Conservation (phyloP, 2,888 invertebrate genomes). For the Drosophila subsilvestris region DNA sequence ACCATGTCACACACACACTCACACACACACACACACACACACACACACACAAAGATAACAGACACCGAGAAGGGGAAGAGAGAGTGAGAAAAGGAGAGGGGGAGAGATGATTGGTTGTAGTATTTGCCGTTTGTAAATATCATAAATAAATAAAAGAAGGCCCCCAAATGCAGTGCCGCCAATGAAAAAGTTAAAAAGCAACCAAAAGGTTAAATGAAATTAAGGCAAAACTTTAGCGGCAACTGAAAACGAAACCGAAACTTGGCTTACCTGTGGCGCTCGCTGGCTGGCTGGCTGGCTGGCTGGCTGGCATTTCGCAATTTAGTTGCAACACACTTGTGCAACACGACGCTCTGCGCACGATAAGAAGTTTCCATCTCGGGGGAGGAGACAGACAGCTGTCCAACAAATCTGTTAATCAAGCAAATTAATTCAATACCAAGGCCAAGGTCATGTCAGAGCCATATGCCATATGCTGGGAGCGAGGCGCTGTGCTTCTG, state of each 20-base stretch:
- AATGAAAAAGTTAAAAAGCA: slow-evolving; percentile 1
- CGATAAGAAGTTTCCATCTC: neutral
- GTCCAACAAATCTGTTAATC: neutral
- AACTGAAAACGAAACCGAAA: neutral
- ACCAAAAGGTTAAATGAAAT: neutral
- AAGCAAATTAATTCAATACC: neutral
- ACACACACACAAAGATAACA: slow-evolving; percentile 6
- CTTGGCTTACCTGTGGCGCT: neutral
- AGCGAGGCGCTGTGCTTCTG: neutral
- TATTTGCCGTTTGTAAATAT: slow-evolving; percentile 52
- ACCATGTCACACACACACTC: slow-evolving; percentile 53
- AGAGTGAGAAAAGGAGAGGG: neutral
- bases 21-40: slow-evolving; percentile 8
- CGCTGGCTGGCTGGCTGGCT: no score
- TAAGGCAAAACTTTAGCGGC: slow-evolving; percentile 1
- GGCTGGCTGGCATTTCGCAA: neutral
- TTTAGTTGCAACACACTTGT: neutral
- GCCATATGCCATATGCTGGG: no score
- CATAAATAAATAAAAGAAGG: slow-evolving; percentile 55
- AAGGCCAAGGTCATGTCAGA: neutral
- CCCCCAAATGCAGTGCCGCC: slow-evolving; percentile 24
- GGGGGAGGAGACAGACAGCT: neutral
- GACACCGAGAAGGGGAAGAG: no score
- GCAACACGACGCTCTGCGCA: neutral
- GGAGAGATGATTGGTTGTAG: slow-evolving; percentile 20